Evolutionary conservation across 1,140 invertebrate species (phyloP), one percentile per base, ranked within the genome.

Genomic region (Caenorhabditis inopinata): DNA sequence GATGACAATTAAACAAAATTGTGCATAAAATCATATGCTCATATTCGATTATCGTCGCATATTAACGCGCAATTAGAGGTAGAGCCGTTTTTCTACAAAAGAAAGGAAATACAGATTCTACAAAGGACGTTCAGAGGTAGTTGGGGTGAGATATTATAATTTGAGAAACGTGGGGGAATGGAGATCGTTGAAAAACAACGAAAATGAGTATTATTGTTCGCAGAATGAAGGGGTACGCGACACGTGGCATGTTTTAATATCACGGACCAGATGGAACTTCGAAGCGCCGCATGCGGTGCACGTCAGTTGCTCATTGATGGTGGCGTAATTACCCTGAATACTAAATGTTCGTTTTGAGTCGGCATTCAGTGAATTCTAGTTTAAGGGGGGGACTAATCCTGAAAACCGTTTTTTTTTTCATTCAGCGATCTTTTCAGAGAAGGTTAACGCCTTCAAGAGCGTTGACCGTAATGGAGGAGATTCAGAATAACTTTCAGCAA

Each of bases 271-370:
- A 73, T 81, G 80, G 29, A 80, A 76, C 5, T 73, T 32, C 16
- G 38, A 46, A 11, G 14, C 16, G 2, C 75, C 75, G 29, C 80
- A 81, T 1, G 80, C 29, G n/a, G 49, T 21, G 42, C 80, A 81
- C 6, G 32, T 51, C 46, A 81, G 58, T 27, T 49, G 45, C 23
- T 81, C 80, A 32, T 81, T 42, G 25, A 81, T 42, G 16, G 78
- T 78, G 14, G 48, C 42, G 53, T 73, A 76, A 35, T 78, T 77
- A 4, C 80, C 80, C 80, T 81, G 49, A 49, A 81, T 49, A 68
- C 18, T n/a, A 18, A 58, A 11, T 18, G n/a, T 2, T 25, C 27
- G 38, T 53, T 53, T 6, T 27, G 27, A 11, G 23, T 53, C 25
- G 29, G n/a, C 27, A 68, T 74, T 42, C 38, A n/a, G n/a, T n/a